Percentiles rank a stretch among this genome's conserved stretches.
Evolutionary conservation across 2,113 vertebrate species (phyloP).

Genomic region (Lethenteron reissneri): DNA sequence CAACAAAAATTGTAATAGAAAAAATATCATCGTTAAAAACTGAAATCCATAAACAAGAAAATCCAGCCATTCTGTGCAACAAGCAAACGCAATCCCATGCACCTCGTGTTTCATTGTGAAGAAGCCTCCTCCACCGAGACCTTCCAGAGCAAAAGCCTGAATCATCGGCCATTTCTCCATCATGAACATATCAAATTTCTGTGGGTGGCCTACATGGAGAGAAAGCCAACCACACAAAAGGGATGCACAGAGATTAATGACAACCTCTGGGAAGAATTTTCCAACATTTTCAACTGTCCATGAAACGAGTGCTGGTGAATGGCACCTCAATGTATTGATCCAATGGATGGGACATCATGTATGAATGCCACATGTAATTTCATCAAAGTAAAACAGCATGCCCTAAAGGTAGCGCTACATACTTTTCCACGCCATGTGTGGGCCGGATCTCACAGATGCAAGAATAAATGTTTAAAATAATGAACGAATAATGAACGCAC

Average conservation of each 20-base stretch:
- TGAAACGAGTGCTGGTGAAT: too few relatives aligned
- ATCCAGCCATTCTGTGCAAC: too few relatives aligned
- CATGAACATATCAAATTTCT: conserved; percentile 87
- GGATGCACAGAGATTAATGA: too few relatives aligned
- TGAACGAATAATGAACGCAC: too few relatives aligned
- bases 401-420: conserved; percentile 25
- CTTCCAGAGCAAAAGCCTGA: conserved; percentile 81
- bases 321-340: too few relatives aligned
- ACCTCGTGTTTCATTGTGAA: conserved; percentile 93
- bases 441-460: too few relatives aligned
- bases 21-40: not conserved
- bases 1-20: not conserved
- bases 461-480: too few relatives aligned
- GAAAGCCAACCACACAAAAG: too few relatives aligned
- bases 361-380: too few relatives aligned
- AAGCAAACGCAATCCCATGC: conserved; percentile 6
- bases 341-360: too few relatives aligned
- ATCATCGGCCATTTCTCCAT: conserved; percentile 93
- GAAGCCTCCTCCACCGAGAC: conserved; percentile 78
- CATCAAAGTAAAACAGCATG: conserved; percentile 20
- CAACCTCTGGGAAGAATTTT: too few relatives aligned
- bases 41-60: not conserved
- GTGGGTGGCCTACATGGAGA: conserved; percentile 13
- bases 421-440: not conserved
- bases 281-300: too few relatives aligned